phyloP scores from a whole-genome alignment of 2,888 invertebrate species.

The Aethes cnicana region DNA sequence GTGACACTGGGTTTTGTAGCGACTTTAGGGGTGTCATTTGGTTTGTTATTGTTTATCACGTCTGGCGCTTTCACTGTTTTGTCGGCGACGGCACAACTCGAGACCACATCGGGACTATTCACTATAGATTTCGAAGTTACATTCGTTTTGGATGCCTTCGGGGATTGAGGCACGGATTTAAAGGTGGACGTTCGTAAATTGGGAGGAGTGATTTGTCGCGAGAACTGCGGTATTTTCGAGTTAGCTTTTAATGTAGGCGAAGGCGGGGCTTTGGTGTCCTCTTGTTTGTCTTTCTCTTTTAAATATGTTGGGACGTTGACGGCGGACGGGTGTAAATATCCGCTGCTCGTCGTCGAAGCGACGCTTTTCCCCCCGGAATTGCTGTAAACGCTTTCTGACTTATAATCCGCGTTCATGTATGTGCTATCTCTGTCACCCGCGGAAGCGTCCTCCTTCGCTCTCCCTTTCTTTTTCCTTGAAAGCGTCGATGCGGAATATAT shows the following conservation, averaged over 20 bases:
- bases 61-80: conserved; percentile 83
- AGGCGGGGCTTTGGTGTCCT: conserved; percentile 64
- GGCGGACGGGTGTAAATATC: conserved; percentile 88
- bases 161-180: conserved; percentile 65
- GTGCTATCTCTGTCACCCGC: conserved; percentile 73
- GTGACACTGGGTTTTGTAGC: conserved; percentile 69
- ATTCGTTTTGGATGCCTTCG: conserved; percentile 56
- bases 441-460: conserved; percentile 50
- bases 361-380: conserved; percentile 83
- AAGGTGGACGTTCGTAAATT: conserved; percentile 72
- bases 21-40: conserved; percentile 72
- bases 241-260: conserved; percentile 69
- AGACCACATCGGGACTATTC: conserved; percentile 88
- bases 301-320: conserved; percentile 84
- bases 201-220: conserved; percentile 77
- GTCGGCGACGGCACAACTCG: conserved; percentile 84
- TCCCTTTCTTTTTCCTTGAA: conserved; percentile 83
- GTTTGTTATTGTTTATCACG: conserved; percentile 79
- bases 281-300: conserved; percentile 54
- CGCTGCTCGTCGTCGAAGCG: conserved; percentile 85
- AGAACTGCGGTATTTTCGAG: conserved; percentile 75
- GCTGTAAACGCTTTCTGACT: conserved; percentile 85
- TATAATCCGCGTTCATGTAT: conserved; percentile 85
- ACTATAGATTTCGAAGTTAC: conserved; percentile 56
- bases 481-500: conserved; percentile 91